A percentile compares a stretch with the other conserved stretches of the same genome.
These are phyloP conservation scores for Listronotus oregonensis DNA, from an alignment of 1,140 invertebrate species.

Conservation along the genomic window DNA sequence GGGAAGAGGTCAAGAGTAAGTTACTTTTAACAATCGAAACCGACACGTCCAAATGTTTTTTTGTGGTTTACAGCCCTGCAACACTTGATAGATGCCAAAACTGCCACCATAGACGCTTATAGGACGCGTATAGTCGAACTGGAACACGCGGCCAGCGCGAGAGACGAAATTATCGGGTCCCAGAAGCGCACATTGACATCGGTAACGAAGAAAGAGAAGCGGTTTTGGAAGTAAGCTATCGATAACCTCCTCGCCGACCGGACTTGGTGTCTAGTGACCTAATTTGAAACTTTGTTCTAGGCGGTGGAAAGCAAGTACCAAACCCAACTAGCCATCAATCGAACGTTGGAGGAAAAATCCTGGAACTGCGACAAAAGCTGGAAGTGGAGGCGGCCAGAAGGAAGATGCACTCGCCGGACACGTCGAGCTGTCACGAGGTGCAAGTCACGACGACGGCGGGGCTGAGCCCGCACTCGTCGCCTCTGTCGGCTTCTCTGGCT, in stretches of 20 bases:
- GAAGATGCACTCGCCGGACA: slow-evolving; percentile 47
- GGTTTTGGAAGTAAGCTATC: slow-evolving; percentile 25
- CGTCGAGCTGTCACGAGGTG: slow-evolving; percentile 56
- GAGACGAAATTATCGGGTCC: slow-evolving; percentile 59
- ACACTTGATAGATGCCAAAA: slow-evolving; percentile 41
- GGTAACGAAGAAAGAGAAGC: slow-evolving; percentile 55
- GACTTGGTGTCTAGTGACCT: too few relatives aligned
- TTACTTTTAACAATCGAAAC: not conserved
- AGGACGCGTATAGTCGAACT: slow-evolving; percentile 59
- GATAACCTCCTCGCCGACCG: too few relatives aligned
- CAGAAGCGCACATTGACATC: slow-evolving; percentile 60
- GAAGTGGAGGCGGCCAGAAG: slow-evolving; percentile 49
- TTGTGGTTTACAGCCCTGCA: slow-evolving; percentile 33
- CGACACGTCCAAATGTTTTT: not conserved
- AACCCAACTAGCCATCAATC: slow-evolving; percentile 69
- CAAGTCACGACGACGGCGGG: slow-evolving; percentile 57
- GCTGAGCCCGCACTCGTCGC: slow-evolving; percentile 57
- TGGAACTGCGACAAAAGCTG: slow-evolving; percentile 65
- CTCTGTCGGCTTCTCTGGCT: slow-evolving; percentile 61
- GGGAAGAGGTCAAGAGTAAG: slow-evolving; percentile 54
- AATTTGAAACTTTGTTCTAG: slow-evolving; percentile 48
- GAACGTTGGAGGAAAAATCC: slow-evolving; percentile 69
- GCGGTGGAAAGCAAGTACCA: slow-evolving; percentile 75
- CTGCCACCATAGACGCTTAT: slow-evolving; percentile 58
- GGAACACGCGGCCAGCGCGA: slow-evolving; percentile 57